Evolutionary conservation across 2,888 invertebrate genomes (phyloP).

Genomic region (Dryadula phaetusa): DNA sequence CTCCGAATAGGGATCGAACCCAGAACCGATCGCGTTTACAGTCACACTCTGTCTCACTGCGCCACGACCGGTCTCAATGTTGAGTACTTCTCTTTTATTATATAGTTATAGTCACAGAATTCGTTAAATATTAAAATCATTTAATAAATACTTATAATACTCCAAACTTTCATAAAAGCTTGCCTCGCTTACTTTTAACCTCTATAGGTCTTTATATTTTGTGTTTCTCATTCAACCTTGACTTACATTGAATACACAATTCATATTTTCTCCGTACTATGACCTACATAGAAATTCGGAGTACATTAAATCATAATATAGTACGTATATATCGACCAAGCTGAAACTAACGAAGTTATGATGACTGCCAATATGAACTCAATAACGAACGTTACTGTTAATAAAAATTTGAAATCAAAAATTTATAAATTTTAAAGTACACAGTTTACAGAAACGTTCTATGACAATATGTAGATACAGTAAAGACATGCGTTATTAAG

Average conservation of each 20-base stretch:
- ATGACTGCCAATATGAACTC: neutral
- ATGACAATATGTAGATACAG: no score
- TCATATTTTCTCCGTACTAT: slow-evolving; percentile 19
- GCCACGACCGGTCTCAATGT: no score
- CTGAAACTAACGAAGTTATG: slow-evolving; percentile 13
- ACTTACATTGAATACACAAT: slow-evolving; percentile 23
- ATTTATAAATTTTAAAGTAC: no score
- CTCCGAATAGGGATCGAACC: no score
- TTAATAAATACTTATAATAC: slow-evolving; percentile 15
- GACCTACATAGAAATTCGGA: slow-evolving; percentile 14
- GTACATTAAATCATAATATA: slow-evolving; percentile 5
- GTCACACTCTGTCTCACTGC: no score
- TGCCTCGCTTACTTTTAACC: slow-evolving; percentile 23
- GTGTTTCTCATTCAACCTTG: slow-evolving; percentile 21
- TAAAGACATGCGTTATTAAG: no score
- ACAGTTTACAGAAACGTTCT: no score
- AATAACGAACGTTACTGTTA: neutral
- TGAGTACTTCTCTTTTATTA: neutral
- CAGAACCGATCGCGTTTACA: no score
- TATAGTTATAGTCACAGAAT: neutral
- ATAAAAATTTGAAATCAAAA: neutral
- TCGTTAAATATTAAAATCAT: neutral
- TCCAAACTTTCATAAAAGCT: slow-evolving; percentile 16
- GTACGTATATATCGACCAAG: neutral
- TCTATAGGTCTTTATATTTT: slow-evolving; percentile 12